phyloP scores from a whole-genome alignment of 1,140 invertebrate species.

The Himalopsyche phryganea region DNA sequence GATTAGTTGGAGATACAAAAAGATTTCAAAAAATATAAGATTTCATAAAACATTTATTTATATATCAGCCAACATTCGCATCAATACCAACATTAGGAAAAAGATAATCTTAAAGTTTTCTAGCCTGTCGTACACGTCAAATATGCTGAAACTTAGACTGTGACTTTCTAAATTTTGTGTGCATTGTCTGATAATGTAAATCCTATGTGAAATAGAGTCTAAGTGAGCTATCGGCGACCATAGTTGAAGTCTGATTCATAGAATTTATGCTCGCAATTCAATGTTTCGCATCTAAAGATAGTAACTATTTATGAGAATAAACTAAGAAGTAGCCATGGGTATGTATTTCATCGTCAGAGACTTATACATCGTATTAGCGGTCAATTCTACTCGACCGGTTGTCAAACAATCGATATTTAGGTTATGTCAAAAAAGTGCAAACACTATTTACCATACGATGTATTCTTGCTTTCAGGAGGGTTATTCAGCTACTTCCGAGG shows the following conservation, averaged over 20 bases:
- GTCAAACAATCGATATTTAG: constrained; percentile 29
- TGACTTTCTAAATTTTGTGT: constrained; percentile 10
- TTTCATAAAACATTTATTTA: too few relatives aligned
- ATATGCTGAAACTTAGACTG: constrained; percentile 26
- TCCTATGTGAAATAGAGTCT: constrained; percentile 10
- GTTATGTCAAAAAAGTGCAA: constrained; percentile 23
- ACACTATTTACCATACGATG: constrained; percentile 13
- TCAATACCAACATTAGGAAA: too few relatives aligned
- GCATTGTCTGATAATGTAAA: not conserved
- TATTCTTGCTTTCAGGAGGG: constrained; percentile 67
- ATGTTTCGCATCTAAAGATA: constrained; percentile 4
- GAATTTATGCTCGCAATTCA: constrained; percentile 14
- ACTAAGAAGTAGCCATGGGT: constrained; percentile 19
- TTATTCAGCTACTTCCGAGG: constrained; percentile 93
- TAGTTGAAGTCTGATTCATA: constrained; percentile 14
- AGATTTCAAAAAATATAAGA: too few relatives aligned
- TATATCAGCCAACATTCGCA: too few relatives aligned
- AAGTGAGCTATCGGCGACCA: constrained; percentile 3
- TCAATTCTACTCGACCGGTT: not conserved
- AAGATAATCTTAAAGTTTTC: constrained; percentile 4
- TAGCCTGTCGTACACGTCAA: constrained; percentile 31
- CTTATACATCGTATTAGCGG: not conserved
- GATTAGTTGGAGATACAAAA: too few relatives aligned
- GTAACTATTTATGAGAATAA: constrained; percentile 18
- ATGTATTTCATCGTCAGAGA: not conserved